Evolutionary conservation across 92 coral and sea anemone species (phyloP).

Genomic region (Zoanthus sociatus): DNA sequence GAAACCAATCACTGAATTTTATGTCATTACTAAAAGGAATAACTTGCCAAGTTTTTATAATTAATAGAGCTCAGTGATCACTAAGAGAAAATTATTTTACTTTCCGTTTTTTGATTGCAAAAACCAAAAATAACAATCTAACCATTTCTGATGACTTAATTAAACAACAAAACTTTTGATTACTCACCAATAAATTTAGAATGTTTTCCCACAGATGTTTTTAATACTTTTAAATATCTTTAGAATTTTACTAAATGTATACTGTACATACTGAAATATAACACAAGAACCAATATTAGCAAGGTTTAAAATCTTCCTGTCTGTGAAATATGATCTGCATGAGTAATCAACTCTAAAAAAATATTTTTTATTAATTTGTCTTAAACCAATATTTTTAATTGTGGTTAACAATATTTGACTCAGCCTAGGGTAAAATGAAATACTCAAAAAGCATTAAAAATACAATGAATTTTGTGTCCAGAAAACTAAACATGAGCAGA

Average conservation of each 20-base stretch:
- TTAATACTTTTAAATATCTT: background rate
- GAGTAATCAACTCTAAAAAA: background rate
- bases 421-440: background rate
- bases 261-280: background rate
- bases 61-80: background rate
- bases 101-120: background rate
- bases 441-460: background rate
- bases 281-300: background rate
- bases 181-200: background rate
- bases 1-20: slow-evolving; percentile 24
- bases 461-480: too few relatives aligned
- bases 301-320: background rate
- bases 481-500: too few relatives aligned
- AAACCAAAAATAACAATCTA: slow-evolving; percentile 20
- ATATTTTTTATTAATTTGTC: background rate
- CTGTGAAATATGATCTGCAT: background rate
- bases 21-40: background rate
- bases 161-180: background rate
- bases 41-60: background rate
- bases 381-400: slow-evolving; percentile 9
- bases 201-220: background rate
- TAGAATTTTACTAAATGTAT: background rate
- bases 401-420: background rate
- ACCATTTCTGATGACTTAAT: background rate
- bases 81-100: background rate